Conservation (phyloP, 2,888 invertebrate species). For the Tachystola acroxantha region DNA sequence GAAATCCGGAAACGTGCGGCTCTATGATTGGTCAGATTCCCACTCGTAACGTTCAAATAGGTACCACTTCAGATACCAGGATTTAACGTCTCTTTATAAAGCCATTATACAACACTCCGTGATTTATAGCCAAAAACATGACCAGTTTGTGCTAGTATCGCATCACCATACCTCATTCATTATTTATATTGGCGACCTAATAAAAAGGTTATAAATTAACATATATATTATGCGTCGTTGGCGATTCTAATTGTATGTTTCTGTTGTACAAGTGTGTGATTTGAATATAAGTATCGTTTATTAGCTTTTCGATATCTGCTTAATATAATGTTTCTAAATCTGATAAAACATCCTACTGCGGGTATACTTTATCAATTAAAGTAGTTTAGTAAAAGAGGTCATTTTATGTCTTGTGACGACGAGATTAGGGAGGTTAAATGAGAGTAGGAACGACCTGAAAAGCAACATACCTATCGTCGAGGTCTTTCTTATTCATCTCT, state of each 20-base stretch:
- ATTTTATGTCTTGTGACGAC: too few species aligned
- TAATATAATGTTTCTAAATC: not conserved
- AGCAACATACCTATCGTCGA: too few species aligned
- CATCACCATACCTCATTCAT: not conserved
- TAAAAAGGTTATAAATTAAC: constrained; percentile 1
- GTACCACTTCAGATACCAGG: not conserved
- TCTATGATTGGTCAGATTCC: constrained; percentile 32
- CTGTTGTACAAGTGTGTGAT: constrained; percentile 2
- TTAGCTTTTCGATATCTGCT: too few species aligned
- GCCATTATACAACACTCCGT: not conserved
- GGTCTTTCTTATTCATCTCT: too few species aligned
- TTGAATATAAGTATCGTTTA: too few species aligned
- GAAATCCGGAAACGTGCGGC: constrained; percentile 48
- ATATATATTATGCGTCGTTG: not conserved
- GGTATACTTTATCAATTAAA: too few species aligned
- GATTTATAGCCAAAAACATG: not conserved
- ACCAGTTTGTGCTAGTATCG: not conserved
- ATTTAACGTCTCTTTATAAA: not conserved
- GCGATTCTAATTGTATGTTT: not conserved
- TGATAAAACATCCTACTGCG: not conserved
- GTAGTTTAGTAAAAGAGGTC: too few species aligned
- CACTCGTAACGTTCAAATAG: constrained; percentile 9
- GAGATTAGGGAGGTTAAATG: too few species aligned
- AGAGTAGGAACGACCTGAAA: too few species aligned
- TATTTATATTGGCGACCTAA: constrained; percentile 1